Conservation (phyloP, 2,113 vertebrate genomes). For the Pituophis catenifer region DNA sequence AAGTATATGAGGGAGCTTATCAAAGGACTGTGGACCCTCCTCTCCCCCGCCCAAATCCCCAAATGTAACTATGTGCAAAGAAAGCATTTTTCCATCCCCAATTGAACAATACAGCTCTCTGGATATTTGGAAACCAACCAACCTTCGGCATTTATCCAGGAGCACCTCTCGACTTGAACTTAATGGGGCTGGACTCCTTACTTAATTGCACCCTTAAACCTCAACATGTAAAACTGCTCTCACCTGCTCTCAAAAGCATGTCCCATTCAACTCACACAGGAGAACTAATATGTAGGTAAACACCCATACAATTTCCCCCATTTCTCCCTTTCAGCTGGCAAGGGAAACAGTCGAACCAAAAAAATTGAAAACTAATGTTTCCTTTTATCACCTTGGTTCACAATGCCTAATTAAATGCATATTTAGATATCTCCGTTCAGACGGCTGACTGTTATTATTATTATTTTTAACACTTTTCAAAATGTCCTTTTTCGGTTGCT, state of each 20-base stretch:
- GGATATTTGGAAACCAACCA: background rate
- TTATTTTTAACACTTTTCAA: conserved; percentile 24
- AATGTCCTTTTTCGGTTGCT: conserved; percentile 30
- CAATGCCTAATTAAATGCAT: conserved; percentile 21
- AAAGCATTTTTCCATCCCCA: background rate
- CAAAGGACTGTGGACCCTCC: background rate
- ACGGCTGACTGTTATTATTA: background rate
- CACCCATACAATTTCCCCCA: background rate
- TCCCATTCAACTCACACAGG: background rate
- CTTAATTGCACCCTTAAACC: background rate
- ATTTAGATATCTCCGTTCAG: conserved; percentile 21
- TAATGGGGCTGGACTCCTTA: background rate
- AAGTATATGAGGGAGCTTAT: background rate
- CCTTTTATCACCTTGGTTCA: conserved; percentile 1
- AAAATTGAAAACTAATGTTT: conserved; percentile 31
- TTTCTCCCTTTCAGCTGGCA: background rate
- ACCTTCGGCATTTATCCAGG: background rate
- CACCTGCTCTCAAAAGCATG: background rate
- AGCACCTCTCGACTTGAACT: background rate
- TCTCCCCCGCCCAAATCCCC: background rate
- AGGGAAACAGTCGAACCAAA: background rate
- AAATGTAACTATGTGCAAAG: background rate
- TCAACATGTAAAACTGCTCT: background rate
- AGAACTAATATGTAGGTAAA: background rate
- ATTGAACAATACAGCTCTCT: background rate